Evolutionary conservation across 2,888 invertebrate species (phyloP).

Genomic region (Heteropelma amictum): DNA sequence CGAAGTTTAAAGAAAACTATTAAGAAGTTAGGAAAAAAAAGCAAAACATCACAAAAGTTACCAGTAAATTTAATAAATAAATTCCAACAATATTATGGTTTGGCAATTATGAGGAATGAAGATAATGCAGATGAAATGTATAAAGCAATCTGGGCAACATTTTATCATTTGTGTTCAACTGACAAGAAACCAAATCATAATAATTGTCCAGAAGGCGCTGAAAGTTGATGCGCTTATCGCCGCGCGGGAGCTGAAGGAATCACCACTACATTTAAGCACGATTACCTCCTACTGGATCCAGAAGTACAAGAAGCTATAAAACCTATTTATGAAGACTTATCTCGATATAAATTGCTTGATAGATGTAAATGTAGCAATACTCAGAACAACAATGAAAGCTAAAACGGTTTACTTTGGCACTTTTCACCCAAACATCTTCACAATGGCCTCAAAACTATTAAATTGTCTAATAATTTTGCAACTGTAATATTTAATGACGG

Average conservation of each 20-base stretch:
- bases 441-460: slow-evolving; percentile 47
- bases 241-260: neutral
- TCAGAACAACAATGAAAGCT: no score
- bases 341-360: no score
- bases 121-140: slow-evolving; percentile 54
- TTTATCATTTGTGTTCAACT: no score
- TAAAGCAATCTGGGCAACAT: slow-evolving; percentile 60
- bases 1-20: no score
- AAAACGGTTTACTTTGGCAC: slow-evolving; percentile 54
- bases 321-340: no score
- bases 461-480: slow-evolving; percentile 46
- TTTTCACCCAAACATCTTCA: slow-evolving; percentile 53
- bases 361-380: no score
- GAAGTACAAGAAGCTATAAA: slow-evolving; percentile 32
- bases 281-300: slow-evolving; percentile 29
- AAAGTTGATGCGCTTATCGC: neutral
- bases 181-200: slow-evolving; percentile 31
- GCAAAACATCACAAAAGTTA: no score
- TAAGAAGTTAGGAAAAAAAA: no score
- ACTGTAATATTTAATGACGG: slow-evolving; percentile 49
- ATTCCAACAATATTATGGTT: slow-evolving; percentile 50
- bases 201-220: neutral
- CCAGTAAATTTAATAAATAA: neutral
- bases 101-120: slow-evolving; percentile 61
- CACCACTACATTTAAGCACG: slow-evolving; percentile 22